phyloP scores from a whole-genome alignment of 2,113 vertebrate species.

The Malurus melanocephalus region DNA sequence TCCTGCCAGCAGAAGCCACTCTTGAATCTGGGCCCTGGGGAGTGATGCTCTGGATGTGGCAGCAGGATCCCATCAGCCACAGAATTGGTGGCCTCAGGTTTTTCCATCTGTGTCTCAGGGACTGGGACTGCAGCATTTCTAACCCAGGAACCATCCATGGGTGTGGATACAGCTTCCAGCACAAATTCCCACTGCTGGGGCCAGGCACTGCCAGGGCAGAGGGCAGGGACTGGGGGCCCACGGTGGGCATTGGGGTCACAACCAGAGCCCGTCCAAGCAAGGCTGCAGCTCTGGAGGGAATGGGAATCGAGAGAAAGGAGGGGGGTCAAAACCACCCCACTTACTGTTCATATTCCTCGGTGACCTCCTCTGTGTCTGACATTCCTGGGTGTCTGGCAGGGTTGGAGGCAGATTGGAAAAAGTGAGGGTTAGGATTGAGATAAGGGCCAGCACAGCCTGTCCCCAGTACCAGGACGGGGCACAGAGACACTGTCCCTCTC shows the following conservation, averaged over 20 bases:
- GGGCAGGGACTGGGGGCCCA: background rate
- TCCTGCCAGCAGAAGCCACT: background rate
- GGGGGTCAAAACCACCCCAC: slow-evolving; percentile 39
- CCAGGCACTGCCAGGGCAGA: background rate
- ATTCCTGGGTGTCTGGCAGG: slow-evolving; percentile 68
- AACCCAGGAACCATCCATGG: background rate
- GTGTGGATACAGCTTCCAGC: background rate
- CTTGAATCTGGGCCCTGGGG: background rate
- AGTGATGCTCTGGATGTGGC: background rate
- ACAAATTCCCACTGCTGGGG: background rate
- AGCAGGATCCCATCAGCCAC: background rate
- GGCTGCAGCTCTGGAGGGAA: background rate
- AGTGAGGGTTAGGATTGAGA: background rate
- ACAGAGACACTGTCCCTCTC: background rate
- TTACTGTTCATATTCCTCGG: slow-evolving; percentile 84
- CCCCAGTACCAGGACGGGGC: background rate
- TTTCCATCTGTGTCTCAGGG: background rate
- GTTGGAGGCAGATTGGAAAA: background rate
- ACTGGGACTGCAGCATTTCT: background rate
- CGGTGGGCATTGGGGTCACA: background rate
- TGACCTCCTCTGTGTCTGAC: slow-evolving; percentile 85
- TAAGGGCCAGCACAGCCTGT: background rate
- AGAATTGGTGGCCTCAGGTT: background rate
- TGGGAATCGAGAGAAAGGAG: background rate
- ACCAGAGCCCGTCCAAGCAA: background rate